These are phyloP conservation scores for Tympanuchus pallidicinctus DNA, from an alignment of 2,113 vertebrate species.

Conservation along the genomic window DNA sequence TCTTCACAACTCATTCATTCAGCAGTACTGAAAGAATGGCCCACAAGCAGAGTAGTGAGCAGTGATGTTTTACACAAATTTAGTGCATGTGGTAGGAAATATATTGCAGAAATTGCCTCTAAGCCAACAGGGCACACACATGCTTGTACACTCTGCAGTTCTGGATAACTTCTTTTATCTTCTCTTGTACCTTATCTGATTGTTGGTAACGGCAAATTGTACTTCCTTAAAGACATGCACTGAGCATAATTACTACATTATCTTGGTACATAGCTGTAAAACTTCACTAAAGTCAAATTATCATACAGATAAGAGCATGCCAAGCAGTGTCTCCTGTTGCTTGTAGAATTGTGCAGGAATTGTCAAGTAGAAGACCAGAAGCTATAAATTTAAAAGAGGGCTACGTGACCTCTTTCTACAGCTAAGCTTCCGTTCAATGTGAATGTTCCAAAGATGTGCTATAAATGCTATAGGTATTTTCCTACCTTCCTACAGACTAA, in stretches of 20 bases:
- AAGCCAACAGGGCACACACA: background rate
- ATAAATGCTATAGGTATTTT: background rate
- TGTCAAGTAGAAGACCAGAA: background rate
- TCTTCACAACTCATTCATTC: background rate
- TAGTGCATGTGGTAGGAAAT: background rate
- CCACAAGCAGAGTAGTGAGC: background rate
- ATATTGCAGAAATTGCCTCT: background rate
- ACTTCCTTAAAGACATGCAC: background rate
- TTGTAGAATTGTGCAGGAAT: background rate
- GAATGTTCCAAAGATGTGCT: background rate
- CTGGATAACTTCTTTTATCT: background rate
- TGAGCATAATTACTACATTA: background rate
- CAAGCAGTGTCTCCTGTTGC: background rate
- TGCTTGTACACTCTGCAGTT: background rate
- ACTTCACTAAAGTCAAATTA: background rate
- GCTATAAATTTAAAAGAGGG: accelerated
- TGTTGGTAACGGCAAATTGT: background rate
- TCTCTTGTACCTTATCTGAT: background rate
- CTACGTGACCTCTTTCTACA: background rate
- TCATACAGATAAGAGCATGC: background rate
- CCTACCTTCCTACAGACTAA: background rate
- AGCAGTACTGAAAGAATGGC: background rate
- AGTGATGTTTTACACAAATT: background rate
- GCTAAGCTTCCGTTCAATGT: background rate
- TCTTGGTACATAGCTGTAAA: background rate